Percentiles rank a stretch among this genome's conserved stretches.
These are phyloP conservation scores for Caenorhabditis macrosperma DNA, from an alignment of 2,888 invertebrate species.

Conservation along the genomic window DNA sequence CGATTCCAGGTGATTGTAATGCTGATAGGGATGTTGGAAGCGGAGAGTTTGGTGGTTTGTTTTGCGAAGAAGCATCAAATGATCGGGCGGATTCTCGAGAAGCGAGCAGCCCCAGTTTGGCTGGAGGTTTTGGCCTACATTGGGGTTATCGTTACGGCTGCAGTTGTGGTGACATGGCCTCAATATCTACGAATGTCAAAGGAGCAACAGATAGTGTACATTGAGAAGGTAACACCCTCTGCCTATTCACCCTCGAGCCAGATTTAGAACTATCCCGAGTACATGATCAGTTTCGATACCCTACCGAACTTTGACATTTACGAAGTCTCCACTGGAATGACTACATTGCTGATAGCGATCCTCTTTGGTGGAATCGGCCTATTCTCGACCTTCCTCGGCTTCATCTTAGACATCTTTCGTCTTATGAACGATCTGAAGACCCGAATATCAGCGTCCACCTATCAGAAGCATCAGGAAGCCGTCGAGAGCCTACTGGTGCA, in stretches of 20 bases:
- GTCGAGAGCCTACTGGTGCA: conserved; percentile 4
- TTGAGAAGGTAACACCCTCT: not conserved
- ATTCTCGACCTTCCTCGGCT: not conserved
- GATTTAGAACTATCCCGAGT: not conserved
- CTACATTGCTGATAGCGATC: not conserved
- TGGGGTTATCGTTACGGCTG: not conserved
- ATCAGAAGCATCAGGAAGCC: conserved; percentile 16
- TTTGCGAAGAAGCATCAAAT: conserved; percentile 3
- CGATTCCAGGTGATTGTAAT: not conserved
- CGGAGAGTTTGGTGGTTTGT: not conserved
- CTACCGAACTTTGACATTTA: not conserved
- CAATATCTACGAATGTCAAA: not conserved
- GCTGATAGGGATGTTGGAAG: not conserved
- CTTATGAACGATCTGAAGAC: not conserved
- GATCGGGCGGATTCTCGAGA: not conserved
- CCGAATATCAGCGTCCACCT: not conserved
- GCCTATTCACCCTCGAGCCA: too few species aligned
- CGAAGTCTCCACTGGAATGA: not conserved
- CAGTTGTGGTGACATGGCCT: not conserved
- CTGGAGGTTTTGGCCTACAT: not conserved
- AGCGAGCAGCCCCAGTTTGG: not conserved
- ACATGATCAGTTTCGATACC: not conserved
- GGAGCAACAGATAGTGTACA: not conserved
- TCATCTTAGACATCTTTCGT: not conserved
- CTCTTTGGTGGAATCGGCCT: not conserved